These are phyloP conservation scores for Cydia amplana DNA, from an alignment of 1,140 invertebrate species.

Conservation along the genomic window DNA sequence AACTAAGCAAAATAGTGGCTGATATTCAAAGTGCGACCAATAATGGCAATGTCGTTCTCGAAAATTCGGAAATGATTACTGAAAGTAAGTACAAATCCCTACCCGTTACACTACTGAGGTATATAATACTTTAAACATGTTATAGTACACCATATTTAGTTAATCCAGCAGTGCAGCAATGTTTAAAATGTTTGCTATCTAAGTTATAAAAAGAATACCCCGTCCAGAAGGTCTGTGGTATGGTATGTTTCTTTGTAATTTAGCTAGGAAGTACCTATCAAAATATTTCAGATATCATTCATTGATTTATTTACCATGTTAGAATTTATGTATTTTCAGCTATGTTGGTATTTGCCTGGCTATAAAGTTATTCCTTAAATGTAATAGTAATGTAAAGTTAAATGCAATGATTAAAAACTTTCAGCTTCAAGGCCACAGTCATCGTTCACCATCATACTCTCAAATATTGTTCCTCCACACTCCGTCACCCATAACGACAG, in stretches of 20 bases:
- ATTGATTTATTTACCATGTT: too few species aligned
- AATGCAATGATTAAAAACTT: slow-evolving; percentile 37
- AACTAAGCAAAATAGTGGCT: slow-evolving; percentile 63
- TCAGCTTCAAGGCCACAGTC: slow-evolving; percentile 79
- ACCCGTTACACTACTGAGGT: background rate
- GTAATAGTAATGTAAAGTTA: too few species aligned
- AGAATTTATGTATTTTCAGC: too few species aligned
- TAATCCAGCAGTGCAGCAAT: too few species aligned
- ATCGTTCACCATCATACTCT: slow-evolving; percentile 81
- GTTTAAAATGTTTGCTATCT: too few species aligned
- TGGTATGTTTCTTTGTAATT: too few species aligned
- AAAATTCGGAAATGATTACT: slow-evolving; percentile 73
- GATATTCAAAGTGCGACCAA: slow-evolving; percentile 55
- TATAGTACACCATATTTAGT: background rate
- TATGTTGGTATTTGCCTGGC: too few species aligned
- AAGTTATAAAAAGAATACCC: too few species aligned
- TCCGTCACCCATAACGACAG: slow-evolving; percentile 72
- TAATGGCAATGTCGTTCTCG: slow-evolving; percentile 62
- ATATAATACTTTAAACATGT: background rate
- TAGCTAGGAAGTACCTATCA: too few species aligned
- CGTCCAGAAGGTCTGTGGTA: too few species aligned
- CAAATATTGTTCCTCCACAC: slow-evolving; percentile 75
- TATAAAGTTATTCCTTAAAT: too few species aligned
- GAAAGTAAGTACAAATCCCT: slow-evolving; percentile 55
- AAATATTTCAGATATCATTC: too few species aligned